phyloP scores from a whole-genome alignment of 1,140 invertebrate genomes.

The Saccostrea cuccullata region DNA sequence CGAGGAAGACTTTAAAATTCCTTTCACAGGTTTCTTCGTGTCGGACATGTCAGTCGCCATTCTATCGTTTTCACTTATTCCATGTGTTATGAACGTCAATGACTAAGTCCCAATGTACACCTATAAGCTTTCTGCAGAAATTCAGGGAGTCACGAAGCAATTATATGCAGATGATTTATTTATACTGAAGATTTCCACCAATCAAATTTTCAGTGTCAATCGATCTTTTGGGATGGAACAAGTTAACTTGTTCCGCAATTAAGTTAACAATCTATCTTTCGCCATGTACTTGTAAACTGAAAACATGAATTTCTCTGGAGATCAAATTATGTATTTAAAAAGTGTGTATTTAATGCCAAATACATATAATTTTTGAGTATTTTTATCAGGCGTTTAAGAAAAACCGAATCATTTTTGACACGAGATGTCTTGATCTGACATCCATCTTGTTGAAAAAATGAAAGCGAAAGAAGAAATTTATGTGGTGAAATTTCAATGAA shows the following conservation, averaged over 20 bases:
- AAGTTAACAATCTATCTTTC: not conserved
- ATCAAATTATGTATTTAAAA: not conserved
- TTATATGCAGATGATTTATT: constrained; percentile 27
- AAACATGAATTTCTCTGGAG: too few species aligned
- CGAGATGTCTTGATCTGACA: not conserved
- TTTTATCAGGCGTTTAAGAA: not conserved
- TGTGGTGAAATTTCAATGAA: not conserved
- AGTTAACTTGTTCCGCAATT: not conserved
- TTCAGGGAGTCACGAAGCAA: constrained; percentile 18
- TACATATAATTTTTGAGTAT: not conserved
- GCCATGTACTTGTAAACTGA: too few species aligned
- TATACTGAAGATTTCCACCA: constrained; percentile 25
- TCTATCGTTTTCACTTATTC: constrained; percentile 44
- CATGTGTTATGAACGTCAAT: constrained; percentile 2
- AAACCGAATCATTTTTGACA: not conserved
- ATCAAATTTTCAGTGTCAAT: constrained; percentile 1
- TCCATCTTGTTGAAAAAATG: constrained; percentile 33
- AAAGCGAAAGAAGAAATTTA: constrained; percentile 25
- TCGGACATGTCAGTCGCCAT: constrained; percentile 82
- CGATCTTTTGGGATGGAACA: not conserved
- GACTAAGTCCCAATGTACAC: not conserved
- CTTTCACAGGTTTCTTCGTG: constrained; percentile 83
- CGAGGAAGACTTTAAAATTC: constrained; percentile 93
- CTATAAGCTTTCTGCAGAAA: not conserved
- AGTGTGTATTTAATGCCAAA: not conserved